Conservation (phyloP, 2,797 vertebrate genomes). For the Phalanger gymnotis region DNA sequence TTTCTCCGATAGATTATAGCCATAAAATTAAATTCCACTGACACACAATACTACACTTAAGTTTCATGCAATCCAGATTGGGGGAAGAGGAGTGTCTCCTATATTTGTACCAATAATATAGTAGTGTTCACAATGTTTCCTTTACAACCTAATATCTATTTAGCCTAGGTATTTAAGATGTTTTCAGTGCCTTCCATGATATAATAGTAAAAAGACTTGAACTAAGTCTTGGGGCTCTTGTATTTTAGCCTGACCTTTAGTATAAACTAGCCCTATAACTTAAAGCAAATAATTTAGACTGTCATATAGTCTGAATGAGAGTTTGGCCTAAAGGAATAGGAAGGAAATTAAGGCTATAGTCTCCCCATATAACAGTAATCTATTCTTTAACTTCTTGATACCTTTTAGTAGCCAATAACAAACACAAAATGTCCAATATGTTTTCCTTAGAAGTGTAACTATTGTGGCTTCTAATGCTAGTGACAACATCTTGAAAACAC, state of each 20-base stretch:
- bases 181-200: neutral
- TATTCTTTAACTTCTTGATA: neutral
- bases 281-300: neutral
- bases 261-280: neutral
- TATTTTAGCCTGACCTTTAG: neutral
- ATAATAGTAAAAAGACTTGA: neutral
- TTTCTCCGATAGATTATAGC: neutral
- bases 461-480: neutral
- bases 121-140: neutral
- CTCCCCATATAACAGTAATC: neutral
- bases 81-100: neutral
- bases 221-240: neutral
- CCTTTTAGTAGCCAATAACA: neutral
- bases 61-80: neutral
- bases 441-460: neutral
- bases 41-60: neutral
- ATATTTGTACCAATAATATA: neutral
- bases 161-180: neutral
- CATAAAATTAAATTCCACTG: neutral
- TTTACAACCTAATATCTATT: neutral
- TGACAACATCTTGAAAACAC: neutral
- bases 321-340: neutral
- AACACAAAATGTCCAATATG: neutral
- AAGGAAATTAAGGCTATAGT: neutral
- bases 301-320: neutral